Base-by-base conservation (phyloP, 2,797 vertebrate species). In the Leptatherina wallacei region DNA sequence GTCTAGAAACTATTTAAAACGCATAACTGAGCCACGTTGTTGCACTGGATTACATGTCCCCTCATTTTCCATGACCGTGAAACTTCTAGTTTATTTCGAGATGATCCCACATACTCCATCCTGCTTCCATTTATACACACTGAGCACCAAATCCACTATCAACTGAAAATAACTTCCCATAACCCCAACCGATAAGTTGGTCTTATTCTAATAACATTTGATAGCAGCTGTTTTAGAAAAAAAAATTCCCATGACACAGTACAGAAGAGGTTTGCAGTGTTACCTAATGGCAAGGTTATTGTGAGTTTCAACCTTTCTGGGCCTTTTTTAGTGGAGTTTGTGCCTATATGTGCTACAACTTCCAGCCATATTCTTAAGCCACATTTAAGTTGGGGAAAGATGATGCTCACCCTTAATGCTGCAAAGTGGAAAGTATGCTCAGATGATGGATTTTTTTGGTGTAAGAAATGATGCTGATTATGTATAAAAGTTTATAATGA, bases 51-150 rank as follows among this genome's bases (percentile, higher is more conserved):
- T 68, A 55, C 27, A 54, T 32, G 35, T 49, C 36, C 30, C 0
- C 52, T 27, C 30, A n/a, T 49, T 52, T 36, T 22, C 0, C 0
- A 55, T 29, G 36, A 47, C 6, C 24, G 3, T 0, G n/a, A 65
- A 16, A 35, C 59, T 24, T 60, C 11, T 42, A 51, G 30, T 38
- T 42, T 63, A 40, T 38, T 36, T 12, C 8, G 18, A 47, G 44
- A 8, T 60, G 11, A 49, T 7, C 38, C 4, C 38, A 35, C 22
- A 36, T 16, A 18, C 14, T 1, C 55, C 1, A 1, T 30, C 59
- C 30, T 68, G 64, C 54, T 72, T 35, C 69, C n/a, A 20, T 9
- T 47, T 47, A 47, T 47, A 47, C 44, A 20, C 44, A 20, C 20
- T 20, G 44, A 47, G 6, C 44, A 47, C 7, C 44, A 47, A 47